phyloP scores from a whole-genome alignment of 2,888 invertebrate species.

The Gastracanthus pulcherrimus region DNA sequence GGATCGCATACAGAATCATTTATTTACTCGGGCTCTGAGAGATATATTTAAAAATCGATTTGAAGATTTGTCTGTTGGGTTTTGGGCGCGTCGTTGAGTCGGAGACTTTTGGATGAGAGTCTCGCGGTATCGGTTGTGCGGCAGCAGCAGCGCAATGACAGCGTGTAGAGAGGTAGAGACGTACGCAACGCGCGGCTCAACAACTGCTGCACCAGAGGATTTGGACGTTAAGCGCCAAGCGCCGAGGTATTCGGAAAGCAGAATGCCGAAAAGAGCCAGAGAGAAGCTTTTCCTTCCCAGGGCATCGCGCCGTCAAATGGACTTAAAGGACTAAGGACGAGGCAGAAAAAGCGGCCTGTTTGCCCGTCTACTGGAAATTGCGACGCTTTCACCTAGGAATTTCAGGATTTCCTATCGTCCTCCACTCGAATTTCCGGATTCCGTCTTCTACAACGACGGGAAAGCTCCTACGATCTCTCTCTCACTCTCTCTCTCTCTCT shows the following conservation, averaged over 20 bases:
- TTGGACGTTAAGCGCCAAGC: constrained; percentile 36
- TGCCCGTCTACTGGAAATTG: constrained; percentile 68
- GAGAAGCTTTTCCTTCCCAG: constrained; percentile 42
- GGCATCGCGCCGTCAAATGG: constrained; percentile 37
- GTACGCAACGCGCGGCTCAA: constrained; percentile 37
- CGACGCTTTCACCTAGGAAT: constrained; percentile 65
- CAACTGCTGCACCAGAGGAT: constrained; percentile 50
- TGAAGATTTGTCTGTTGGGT: too few relatives aligned
- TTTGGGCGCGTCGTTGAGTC: too few relatives aligned
- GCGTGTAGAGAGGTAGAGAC: constrained; percentile 39
- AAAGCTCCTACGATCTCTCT: too few relatives aligned
- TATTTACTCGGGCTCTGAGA: too few relatives aligned
- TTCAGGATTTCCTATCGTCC: constrained; percentile 50
- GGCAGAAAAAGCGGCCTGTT: constrained; percentile 65
- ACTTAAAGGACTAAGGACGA: constrained; percentile 20
- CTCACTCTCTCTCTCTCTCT: too few relatives aligned
- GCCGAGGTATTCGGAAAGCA: constrained; percentile 34
- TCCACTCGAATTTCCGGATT: too few relatives aligned
- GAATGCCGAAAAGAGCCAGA: constrained; percentile 18
- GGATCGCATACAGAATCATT: too few relatives aligned
- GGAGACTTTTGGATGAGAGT: too few relatives aligned
- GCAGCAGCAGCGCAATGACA: too few relatives aligned
- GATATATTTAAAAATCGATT: too few relatives aligned
- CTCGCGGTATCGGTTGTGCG: too few relatives aligned
- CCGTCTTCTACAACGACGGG: neutral